Evolutionary conservation across 2,797 vertebrate genomes (phyloP).

Genomic region (Halcyon chelicuti): DNA sequence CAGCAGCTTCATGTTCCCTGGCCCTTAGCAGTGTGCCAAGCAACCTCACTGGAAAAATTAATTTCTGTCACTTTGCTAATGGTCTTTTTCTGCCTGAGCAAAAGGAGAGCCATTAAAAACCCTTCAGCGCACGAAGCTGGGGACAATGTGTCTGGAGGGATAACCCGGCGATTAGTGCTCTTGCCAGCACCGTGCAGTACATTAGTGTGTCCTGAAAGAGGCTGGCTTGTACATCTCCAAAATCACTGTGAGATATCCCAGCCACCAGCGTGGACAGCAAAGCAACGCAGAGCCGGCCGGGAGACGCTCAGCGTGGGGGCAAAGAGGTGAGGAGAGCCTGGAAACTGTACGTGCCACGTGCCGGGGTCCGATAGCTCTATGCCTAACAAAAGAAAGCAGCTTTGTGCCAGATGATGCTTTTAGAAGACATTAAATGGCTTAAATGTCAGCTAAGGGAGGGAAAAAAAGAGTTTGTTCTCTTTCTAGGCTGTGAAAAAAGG

Average conservation of each 20-base stretch:
- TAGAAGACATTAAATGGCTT: not conserved
- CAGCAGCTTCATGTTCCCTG: slow-evolving; percentile 13
- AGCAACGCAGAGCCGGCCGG: not conserved
- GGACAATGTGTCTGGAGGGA: slow-evolving; percentile 56
- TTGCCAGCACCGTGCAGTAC: not conserved
- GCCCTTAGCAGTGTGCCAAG: not conserved
- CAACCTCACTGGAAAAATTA: slow-evolving; percentile 55
- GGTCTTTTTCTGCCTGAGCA: slow-evolving; percentile 58
- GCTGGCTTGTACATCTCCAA: not conserved
- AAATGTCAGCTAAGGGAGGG: not conserved
- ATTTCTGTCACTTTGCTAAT: slow-evolving; percentile 70
- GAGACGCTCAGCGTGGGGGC: not conserved
- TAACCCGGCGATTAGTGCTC: not conserved
- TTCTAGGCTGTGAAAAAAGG: not conserved
- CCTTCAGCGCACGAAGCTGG: not conserved
- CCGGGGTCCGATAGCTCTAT: not conserved
- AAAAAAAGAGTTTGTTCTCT: not conserved
- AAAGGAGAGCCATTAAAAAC: slow-evolving; percentile 63
- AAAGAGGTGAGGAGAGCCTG: not conserved
- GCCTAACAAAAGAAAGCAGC: not conserved
- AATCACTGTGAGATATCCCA: slow-evolving; percentile 25
- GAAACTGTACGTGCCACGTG: not conserved
- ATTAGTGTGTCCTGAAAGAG: slow-evolving; percentile 6
- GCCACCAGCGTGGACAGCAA: not conserved
- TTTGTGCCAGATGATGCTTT: not conserved